phyloP scores from a whole-genome alignment of 1,140 invertebrate genomes.

The Dinoponera quadriceps region DNA sequence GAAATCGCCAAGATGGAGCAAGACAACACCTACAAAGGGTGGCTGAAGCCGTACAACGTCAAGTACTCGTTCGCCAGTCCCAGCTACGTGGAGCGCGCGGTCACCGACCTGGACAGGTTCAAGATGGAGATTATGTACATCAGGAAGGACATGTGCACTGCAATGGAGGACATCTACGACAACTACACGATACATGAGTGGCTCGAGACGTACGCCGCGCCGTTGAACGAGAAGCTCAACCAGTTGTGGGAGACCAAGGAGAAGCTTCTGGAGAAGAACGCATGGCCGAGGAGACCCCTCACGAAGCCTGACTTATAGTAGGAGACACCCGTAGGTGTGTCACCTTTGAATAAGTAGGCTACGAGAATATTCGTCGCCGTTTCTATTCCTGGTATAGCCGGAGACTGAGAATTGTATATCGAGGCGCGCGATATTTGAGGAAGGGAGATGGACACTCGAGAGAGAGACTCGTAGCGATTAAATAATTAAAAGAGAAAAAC shows the following conservation, averaged over 20 bases:
- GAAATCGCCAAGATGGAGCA: conserved; percentile 81
- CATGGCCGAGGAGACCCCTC: conserved; percentile 87
- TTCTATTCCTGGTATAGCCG: conserved; percentile 42
- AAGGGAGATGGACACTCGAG: not conserved
- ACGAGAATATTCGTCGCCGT: conserved; percentile 21
- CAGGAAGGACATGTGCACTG: conserved; percentile 88
- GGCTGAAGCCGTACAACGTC: conserved; percentile 93
- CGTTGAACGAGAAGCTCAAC: conserved; percentile 86
- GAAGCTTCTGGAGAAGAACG: conserved; percentile 84
- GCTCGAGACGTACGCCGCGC: conserved; percentile 89
- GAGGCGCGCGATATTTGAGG: conserved; percentile 1
- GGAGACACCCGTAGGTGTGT: not conserved
- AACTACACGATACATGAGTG: conserved; percentile 91
- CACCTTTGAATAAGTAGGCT: conserved; percentile 12
- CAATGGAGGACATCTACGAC: conserved; percentile 90
- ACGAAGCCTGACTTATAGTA: conserved; percentile 74
- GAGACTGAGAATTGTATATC: conserved; percentile 65
- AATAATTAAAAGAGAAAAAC: conserved; percentile 53
- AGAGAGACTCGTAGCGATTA: conserved; percentile 46
- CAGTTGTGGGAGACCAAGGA: conserved; percentile 86
- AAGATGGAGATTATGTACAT: conserved; percentile 88
- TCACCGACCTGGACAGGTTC: conserved; percentile 88
- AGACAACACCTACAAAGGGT: conserved; percentile 86
- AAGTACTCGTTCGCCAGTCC: conserved; percentile 92
- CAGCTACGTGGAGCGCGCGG: conserved; percentile 89